Evolutionary conservation across 2,888 invertebrate species (phyloP).

Genomic region (Chrysopilus asiliformis): DNA sequence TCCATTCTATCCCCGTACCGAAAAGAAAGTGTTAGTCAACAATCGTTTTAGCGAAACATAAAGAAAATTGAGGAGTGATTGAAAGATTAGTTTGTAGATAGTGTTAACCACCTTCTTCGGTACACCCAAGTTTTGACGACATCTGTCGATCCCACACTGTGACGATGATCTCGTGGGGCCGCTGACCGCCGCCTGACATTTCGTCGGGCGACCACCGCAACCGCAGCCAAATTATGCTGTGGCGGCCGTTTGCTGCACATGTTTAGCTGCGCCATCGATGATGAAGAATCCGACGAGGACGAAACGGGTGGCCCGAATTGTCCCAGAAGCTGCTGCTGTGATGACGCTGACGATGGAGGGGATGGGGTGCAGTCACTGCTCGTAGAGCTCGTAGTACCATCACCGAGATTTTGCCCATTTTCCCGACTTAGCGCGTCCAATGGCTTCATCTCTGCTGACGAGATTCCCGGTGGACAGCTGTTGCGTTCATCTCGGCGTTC

Average conservation of each 20-base stretch:
- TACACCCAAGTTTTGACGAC: constrained; percentile 16
- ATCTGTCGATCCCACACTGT: constrained; percentile 13
- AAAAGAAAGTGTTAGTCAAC: too few species aligned
- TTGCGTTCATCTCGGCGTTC: too few species aligned
- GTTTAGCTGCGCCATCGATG: too few species aligned
- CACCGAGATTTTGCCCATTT: neutral
- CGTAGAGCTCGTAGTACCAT: neutral
- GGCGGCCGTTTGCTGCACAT: constrained; percentile 8
- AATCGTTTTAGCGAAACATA: too few species aligned
- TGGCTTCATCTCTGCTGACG: too few species aligned
- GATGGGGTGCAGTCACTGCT: neutral
- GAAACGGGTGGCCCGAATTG: neutral
- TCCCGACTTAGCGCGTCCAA: neutral
- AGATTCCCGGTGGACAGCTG: neutral
- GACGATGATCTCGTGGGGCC: constrained; percentile 4
- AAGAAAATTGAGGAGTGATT: too few species aligned
- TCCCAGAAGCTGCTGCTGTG: neutral
- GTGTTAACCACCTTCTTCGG: constrained; percentile 9
- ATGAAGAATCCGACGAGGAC: neutral
- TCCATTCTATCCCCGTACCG: too few species aligned
- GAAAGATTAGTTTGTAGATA: too few species aligned
- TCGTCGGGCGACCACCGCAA: too few species aligned
- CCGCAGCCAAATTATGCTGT: constrained; percentile 5
- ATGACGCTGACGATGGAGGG: neutral
- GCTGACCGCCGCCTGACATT: constrained; percentile 8